Evolutionary conservation across 2,797 vertebrate species (phyloP).

Genomic region (Poeciliopsis paucimaculata): DNA sequence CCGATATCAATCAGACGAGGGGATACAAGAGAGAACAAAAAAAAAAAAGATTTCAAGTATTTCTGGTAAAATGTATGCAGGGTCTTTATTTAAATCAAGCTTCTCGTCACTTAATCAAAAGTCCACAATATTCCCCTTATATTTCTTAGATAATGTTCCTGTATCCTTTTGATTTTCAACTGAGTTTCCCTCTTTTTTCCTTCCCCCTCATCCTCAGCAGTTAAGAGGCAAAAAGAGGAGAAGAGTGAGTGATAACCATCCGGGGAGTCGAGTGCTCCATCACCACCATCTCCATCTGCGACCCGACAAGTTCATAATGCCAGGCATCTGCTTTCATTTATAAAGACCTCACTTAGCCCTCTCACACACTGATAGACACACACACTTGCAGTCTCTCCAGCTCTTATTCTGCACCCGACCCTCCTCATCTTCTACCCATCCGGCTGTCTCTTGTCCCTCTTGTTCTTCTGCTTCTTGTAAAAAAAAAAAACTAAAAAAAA

Average conservation of each 20-base stretch:
- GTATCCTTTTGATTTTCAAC: constrained; percentile 5
- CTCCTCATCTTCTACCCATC: constrained; percentile 49
- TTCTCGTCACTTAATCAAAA: constrained; percentile 66
- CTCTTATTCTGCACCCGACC: constrained; percentile 44
- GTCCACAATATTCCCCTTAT: constrained; percentile 70
- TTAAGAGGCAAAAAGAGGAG: constrained; percentile 75
- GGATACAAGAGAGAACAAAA: constrained; percentile 38
- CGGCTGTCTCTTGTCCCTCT: constrained; percentile 62
- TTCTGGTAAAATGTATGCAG: constrained; percentile 52
- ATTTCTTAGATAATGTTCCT: constrained; percentile 45
- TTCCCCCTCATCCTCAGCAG: constrained; percentile 63
- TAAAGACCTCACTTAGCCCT: constrained; percentile 89
- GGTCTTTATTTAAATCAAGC: constrained; percentile 60
- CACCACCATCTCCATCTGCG: constrained; percentile 91
- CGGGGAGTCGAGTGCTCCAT: constrained; percentile 90
- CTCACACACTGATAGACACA: constrained; percentile 56
- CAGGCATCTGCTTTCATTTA: constrained; percentile 98
- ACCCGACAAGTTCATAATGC: constrained; percentile 95
- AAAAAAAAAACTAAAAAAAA: neutral
- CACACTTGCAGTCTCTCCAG: constrained; percentile 56
- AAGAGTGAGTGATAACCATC: constrained; percentile 92
- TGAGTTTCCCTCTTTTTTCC: constrained; percentile 33
- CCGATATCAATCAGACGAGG: constrained; percentile 75
- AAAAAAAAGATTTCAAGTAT: constrained; percentile 50
- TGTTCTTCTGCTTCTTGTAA: constrained; percentile 42